Evolutionary conservation across 2,113 vertebrate genomes (phyloP).

Genomic region (Microtus richardsoni): DNA sequence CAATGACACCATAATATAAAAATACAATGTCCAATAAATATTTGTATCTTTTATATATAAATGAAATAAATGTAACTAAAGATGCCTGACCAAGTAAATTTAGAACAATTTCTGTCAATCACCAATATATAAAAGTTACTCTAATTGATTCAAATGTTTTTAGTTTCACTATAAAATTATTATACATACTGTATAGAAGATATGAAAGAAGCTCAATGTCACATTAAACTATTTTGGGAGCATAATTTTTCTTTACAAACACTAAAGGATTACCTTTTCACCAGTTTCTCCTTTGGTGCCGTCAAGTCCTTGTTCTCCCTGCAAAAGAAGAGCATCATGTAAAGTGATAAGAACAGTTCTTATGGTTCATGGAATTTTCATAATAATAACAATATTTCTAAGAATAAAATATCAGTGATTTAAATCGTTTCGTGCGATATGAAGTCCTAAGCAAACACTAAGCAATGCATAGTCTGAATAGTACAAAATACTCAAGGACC

Average conservation of each 20-base stretch:
- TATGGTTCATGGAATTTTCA: not conserved
- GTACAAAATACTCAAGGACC: not conserved
- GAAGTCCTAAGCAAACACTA: not conserved
- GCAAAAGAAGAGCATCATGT: slow-evolving; percentile 46
- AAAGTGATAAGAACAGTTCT: not conserved
- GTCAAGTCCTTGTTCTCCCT: slow-evolving; percentile 86
- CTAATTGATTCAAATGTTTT: slow-evolving; percentile 42
- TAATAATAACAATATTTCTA: not conserved
- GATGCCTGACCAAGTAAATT: not conserved
- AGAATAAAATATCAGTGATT: not conserved
- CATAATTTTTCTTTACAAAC: not conserved
- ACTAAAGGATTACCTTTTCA: slow-evolving; percentile 83
- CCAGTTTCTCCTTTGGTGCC: slow-evolving; percentile 86
- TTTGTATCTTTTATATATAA: not conserved
- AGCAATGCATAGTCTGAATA: not conserved
- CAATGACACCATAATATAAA: not conserved
- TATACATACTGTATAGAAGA: not conserved
- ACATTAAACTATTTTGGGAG: not conserved
- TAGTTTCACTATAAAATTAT: slow-evolving; percentile 34
- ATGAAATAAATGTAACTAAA: not conserved
- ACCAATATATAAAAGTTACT: not conserved
- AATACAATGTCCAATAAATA: not conserved
- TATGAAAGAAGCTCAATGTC: slow-evolving; percentile 1
- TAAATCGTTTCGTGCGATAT: not conserved
- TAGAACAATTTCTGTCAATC: slow-evolving; percentile 36